phyloP scores from a whole-genome alignment of 2,888 invertebrate species.

The Meandrusa payeni region DNA sequence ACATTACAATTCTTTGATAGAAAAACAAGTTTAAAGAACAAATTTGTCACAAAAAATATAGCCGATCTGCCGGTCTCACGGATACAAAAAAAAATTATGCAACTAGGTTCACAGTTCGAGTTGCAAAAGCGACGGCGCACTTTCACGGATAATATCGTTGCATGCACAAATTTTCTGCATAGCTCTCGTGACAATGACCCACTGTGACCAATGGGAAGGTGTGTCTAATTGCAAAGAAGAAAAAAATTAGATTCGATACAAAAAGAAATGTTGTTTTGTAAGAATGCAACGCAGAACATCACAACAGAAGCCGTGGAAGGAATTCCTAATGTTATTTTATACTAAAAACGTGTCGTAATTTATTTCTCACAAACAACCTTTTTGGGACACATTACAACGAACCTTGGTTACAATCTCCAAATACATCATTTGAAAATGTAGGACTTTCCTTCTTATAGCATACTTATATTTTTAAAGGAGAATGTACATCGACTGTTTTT shows the following conservation, averaged over 20 bases:
- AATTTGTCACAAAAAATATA: too few relatives aligned
- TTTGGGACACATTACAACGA: not conserved
- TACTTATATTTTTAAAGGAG: too few relatives aligned
- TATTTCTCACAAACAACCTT: not conserved
- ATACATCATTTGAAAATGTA: not conserved
- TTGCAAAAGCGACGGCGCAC: constrained; percentile 62
- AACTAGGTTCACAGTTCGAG: constrained; percentile 52
- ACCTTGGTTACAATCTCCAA: not conserved
- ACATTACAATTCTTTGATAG: too few relatives aligned
- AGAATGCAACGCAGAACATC: constrained; percentile 9
- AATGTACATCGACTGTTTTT: too few relatives aligned
- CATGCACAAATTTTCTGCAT: constrained; percentile 56
- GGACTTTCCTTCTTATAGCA: not conserved
- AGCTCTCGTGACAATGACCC: constrained; percentile 70
- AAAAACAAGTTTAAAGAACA: too few relatives aligned
- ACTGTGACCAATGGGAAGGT: constrained; percentile 46
- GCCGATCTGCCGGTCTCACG: too few relatives aligned
- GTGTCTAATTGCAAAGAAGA: constrained; percentile 29
- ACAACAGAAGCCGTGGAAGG: constrained; percentile 1
- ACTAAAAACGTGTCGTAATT: not conserved
- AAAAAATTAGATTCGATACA: constrained; percentile 25
- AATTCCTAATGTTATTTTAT: constrained; percentile 20
- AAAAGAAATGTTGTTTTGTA: constrained; percentile 14
- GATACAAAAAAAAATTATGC: constrained; percentile 48
- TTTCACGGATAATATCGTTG: constrained; percentile 69